Evolutionary conservation across 2,888 invertebrate species (phyloP).

Genomic region (Pammene fasciana): DNA sequence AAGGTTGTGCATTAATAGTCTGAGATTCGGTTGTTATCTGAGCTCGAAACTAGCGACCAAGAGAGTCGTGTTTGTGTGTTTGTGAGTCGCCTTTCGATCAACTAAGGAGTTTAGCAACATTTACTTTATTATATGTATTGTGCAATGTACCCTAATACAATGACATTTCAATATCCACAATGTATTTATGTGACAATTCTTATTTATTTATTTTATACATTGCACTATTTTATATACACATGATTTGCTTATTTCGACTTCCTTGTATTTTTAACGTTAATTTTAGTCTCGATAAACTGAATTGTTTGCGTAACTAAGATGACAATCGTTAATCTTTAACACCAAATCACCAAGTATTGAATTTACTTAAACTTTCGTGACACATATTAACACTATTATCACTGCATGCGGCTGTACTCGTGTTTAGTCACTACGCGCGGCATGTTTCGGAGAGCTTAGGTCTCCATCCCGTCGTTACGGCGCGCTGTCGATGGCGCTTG

Average conservation of each 20-base stretch:
- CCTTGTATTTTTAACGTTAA: slow-evolving; percentile 41
- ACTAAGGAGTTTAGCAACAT: slow-evolving; percentile 72
- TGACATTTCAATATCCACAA: slow-evolving; percentile 36
- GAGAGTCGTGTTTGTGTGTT: slow-evolving; percentile 16
- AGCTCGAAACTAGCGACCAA: slow-evolving; percentile 42
- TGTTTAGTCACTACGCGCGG: too few relatives aligned
- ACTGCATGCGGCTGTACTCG: too few relatives aligned
- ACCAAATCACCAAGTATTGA: too few relatives aligned
- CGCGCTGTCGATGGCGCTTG: too few relatives aligned
- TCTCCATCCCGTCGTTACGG: too few relatives aligned
- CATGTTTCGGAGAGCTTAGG: too few relatives aligned
- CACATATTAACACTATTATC: too few relatives aligned
- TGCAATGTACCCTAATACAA: slow-evolving; percentile 49
- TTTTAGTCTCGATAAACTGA: slow-evolving; percentile 55
- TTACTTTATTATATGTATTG: slow-evolving; percentile 48
- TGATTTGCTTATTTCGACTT: slow-evolving; percentile 34
- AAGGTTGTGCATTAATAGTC: slow-evolving; percentile 75
- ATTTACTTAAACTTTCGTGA: too few relatives aligned
- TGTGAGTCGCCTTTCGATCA: slow-evolving; percentile 44
- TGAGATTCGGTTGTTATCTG: slow-evolving; percentile 63
- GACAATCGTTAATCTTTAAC: not conserved
- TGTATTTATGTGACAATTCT: slow-evolving; percentile 41
- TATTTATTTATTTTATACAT: slow-evolving; percentile 46
- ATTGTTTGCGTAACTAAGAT: slow-evolving; percentile 33
- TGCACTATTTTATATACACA: slow-evolving; percentile 49